Conservation (phyloP, 2,113 vertebrate species). For the Pogona vitticeps region DNA sequence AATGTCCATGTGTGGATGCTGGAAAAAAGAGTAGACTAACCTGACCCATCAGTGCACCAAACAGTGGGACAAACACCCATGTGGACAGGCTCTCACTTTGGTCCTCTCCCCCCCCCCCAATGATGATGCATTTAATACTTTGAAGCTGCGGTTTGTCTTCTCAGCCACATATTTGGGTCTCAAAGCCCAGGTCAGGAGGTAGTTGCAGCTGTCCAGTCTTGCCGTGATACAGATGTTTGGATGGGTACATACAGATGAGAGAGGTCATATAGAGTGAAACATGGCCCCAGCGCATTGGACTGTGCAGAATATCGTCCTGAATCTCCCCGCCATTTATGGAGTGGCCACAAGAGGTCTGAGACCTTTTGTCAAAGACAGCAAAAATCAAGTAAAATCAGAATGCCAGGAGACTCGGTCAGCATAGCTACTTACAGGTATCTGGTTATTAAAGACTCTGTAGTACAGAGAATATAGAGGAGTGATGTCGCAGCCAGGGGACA, state of each 20-base stretch:
- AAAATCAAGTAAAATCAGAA: neutral
- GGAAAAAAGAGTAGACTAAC: no score
- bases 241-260: neutral
- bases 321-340: neutral
- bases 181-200: neutral
- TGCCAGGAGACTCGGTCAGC: neutral
- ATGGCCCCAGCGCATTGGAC: neutral
- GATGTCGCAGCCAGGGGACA: neutral
- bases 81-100: no score
- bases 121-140: neutral
- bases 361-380: neutral
- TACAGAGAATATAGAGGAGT: neutral
- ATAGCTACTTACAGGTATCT: neutral
- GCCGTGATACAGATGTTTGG: neutral
- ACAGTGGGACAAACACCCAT: no score
- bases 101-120: no score
- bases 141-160: neutral
- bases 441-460: neutral
- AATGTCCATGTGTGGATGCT: no score
- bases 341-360: neutral
- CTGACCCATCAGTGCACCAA: no score
- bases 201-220: neutral
- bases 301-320: neutral
- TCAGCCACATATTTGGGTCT: neutral
- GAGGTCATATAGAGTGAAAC: neutral